Evolutionary conservation across 2,797 vertebrate species (phyloP).

Genomic region (Kryptolebias ocellatus): DNA sequence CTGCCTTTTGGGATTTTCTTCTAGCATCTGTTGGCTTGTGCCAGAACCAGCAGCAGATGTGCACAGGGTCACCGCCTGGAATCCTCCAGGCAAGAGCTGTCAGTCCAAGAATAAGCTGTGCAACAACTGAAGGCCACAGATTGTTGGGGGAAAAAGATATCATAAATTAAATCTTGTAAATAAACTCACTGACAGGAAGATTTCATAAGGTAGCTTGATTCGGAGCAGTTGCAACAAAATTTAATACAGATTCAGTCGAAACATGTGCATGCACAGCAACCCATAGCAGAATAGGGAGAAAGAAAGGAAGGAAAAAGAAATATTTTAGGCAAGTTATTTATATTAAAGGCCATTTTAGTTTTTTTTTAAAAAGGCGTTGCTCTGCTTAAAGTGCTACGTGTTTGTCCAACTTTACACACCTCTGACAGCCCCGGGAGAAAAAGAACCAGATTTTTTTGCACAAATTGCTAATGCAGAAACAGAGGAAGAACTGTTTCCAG

Average conservation of each 20-base stretch:
- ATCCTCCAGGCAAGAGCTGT: conserved; percentile 28
- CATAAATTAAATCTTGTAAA: conserved; percentile 29
- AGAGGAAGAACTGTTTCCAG: conserved; percentile 48
- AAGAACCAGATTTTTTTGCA: background rate
- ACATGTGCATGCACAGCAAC: conserved; percentile 1
- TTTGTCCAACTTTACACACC: background rate
- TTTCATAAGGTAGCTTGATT: conserved; percentile 37
- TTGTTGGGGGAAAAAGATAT: background rate
- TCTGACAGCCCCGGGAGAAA: conserved; percentile 17
- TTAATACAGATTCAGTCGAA: background rate
- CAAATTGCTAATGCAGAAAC: conserved; percentile 20
- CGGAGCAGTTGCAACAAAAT: conserved; percentile 21
- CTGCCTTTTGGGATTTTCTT: conserved; percentile 49
- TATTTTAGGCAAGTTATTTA: background rate
- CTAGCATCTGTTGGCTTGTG: conserved; percentile 47
- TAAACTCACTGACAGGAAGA: conserved; percentile 28
- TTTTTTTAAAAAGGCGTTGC: too few relatives aligned
- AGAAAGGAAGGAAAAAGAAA: background rate
- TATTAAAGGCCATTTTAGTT: background rate
- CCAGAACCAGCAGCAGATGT: conserved; percentile 59
- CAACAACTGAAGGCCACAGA: conserved; percentile 14
- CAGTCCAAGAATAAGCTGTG: conserved; percentile 26
- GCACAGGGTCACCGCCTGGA: conserved; percentile 29
- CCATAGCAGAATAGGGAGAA: background rate
- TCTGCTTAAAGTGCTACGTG: too few relatives aligned